phyloP scores from a whole-genome alignment of 2,888 invertebrate genomes.

The Dromius quadrimaculatus region DNA sequence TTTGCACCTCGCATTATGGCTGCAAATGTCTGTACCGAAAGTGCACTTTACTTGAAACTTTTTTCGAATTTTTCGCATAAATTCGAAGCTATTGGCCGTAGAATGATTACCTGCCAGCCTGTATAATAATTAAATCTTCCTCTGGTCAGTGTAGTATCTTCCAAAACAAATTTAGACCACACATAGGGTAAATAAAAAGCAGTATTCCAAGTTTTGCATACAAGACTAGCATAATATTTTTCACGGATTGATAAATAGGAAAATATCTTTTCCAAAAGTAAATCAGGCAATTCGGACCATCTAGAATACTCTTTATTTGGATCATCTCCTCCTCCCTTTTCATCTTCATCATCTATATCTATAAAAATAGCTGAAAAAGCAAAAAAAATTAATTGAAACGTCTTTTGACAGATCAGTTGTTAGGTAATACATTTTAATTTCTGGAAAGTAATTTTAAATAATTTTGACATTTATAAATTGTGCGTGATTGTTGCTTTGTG shows the following conservation, averaged over 20 bases:
- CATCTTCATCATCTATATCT: slow-evolving; percentile 61
- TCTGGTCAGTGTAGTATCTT: slow-evolving; percentile 80
- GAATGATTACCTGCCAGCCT: slow-evolving; percentile 82
- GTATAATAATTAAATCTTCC: slow-evolving; percentile 84
- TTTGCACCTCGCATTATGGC: no score
- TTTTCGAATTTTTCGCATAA: no score
- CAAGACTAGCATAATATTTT: slow-evolving; percentile 80
- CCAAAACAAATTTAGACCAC: slow-evolving; percentile 81
- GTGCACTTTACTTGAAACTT: no score
- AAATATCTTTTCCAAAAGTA: slow-evolving; percentile 80
- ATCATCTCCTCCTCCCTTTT: slow-evolving; percentile 63
- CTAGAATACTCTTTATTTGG: slow-evolving; percentile 67
- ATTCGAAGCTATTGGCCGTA: no score
- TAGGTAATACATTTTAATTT: no score
- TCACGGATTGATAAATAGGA: slow-evolving; percentile 75
- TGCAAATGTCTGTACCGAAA: no score
- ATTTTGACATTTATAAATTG: no score
- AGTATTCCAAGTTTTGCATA: slow-evolving; percentile 75
- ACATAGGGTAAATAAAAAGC: slow-evolving; percentile 80
- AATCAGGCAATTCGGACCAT: slow-evolving; percentile 79
- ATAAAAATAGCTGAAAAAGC: slow-evolving; percentile 41
- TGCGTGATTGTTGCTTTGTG: no score
- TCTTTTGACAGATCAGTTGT: no score
- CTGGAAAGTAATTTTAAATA: no score
- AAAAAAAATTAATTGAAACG: slow-evolving; percentile 36